Conservation (phyloP, 1,140 invertebrate species). For the Macrotrachela quadricornifera region DNA sequence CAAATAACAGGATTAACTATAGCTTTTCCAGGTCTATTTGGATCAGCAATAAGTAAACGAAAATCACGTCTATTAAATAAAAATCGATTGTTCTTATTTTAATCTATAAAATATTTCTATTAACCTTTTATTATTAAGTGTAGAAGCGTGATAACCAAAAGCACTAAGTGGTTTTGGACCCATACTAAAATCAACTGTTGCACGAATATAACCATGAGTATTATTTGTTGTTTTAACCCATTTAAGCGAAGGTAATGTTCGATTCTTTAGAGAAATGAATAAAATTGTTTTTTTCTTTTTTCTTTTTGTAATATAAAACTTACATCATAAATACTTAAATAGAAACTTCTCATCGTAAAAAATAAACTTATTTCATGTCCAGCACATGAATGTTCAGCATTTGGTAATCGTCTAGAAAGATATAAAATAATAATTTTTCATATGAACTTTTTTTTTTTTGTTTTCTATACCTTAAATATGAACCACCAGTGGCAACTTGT, state of each 20-base stretch:
- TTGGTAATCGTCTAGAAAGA: constrained; percentile 10
- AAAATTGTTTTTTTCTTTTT: too few relatives aligned
- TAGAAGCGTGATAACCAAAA: neutral
- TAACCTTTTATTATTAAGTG: neutral
- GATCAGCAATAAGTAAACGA: constrained; percentile 14
- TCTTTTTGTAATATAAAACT: constrained; percentile 9
- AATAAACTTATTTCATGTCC: constrained; percentile 17
- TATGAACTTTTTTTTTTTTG: neutral
- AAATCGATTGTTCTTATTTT: neutral
- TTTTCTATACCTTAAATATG: neutral
- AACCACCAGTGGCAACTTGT: neutral
- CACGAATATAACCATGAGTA: constrained; percentile 2
- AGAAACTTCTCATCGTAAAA: constrained; percentile 16
- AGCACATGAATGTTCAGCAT: constrained; percentile 19
- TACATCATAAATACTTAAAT: constrained; percentile 13
- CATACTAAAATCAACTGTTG: neutral
- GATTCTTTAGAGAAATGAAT: neutral
- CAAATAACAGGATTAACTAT: constrained; percentile 14
- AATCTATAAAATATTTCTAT: neutral
- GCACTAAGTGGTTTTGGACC: neutral
- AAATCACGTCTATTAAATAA: constrained; percentile 15
- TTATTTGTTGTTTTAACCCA: constrained; percentile 2
- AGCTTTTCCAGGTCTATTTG: constrained; percentile 14
- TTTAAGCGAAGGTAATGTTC: neutral
- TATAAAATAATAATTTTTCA: neutral